phyloP scores from a whole-genome alignment of 1,140 invertebrate genomes.

The Microplitis demolitor region DNA sequence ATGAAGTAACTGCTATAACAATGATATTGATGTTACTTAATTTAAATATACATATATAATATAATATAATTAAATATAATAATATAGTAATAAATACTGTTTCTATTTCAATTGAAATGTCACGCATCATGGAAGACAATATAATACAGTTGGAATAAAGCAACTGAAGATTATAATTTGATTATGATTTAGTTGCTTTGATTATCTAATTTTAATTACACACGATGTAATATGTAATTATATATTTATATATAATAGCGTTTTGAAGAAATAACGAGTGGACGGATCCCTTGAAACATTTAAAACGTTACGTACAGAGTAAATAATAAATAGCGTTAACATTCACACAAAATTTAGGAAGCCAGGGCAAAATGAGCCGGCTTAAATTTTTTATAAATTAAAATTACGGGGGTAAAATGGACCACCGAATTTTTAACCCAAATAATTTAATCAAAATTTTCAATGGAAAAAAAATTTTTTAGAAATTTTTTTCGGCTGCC shows the following conservation, averaged over 20 bases:
- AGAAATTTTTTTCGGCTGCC: no score
- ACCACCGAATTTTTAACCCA: no score
- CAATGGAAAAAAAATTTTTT: no score
- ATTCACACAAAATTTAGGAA: no score
- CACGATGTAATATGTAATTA: neutral
- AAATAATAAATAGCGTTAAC: no score
- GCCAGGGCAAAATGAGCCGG: no score
- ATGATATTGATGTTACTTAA: neutral
- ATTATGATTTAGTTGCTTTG: conserved; percentile 8
- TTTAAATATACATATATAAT: neutral
- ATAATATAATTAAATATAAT: neutral
- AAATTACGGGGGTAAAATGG: no score
- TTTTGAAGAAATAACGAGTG: conserved; percentile 8
- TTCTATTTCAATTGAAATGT: neutral
- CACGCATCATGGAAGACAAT: conserved; percentile 12
- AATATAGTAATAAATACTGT: no score
- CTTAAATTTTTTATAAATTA: no score
- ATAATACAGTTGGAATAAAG: neutral
- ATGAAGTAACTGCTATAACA: no score
- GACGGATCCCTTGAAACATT: conserved; percentile 15
- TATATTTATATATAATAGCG: neutral
- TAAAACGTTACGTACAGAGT: neutral
- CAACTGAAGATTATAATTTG: conserved; percentile 1
- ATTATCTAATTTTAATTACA: neutral
- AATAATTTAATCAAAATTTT: no score